These are phyloP conservation scores for Etheostoma nigrum DNA, from an alignment of 2,797 vertebrate genomes.

Conservation along the genomic window DNA sequence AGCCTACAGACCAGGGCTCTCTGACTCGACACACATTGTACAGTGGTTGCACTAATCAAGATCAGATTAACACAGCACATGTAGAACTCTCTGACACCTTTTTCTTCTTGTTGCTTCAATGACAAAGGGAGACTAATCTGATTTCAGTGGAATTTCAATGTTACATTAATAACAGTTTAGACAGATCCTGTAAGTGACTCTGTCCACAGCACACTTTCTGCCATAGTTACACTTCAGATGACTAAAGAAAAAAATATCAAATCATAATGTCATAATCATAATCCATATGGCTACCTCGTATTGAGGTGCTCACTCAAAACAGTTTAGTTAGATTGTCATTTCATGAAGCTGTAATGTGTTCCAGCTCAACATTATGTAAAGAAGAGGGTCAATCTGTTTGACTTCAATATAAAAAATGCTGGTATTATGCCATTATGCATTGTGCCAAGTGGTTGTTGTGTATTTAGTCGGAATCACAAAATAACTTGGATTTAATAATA, in stretches of 20 bases:
- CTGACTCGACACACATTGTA: too few relatives aligned
- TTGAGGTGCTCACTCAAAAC: background rate
- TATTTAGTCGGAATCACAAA: background rate
- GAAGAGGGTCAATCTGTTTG: background rate
- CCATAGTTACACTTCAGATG: background rate
- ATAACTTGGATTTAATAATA: background rate
- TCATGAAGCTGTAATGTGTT: background rate
- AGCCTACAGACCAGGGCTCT: too few relatives aligned
- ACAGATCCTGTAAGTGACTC: background rate
- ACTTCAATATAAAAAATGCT: too few relatives aligned
- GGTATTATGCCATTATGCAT: background rate
- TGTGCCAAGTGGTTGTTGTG: background rate
- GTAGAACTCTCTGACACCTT: background rate
- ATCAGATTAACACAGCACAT: background rate
- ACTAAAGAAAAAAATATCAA: background rate
- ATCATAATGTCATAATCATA: background rate
- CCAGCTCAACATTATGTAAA: background rate
- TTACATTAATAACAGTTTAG: background rate
- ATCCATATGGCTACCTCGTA: background rate
- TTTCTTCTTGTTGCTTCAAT: background rate
- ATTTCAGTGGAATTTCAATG: background rate
- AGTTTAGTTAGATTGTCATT: background rate
- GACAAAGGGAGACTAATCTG: too few relatives aligned
- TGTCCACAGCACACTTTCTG: background rate
- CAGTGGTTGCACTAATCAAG: too few relatives aligned